Percentiles rank a stretch among this genome's conserved stretches.
Evolutionary conservation across 92 coral and sea anemone species (phyloP).

Genomic region (Heliopora coerulea): DNA sequence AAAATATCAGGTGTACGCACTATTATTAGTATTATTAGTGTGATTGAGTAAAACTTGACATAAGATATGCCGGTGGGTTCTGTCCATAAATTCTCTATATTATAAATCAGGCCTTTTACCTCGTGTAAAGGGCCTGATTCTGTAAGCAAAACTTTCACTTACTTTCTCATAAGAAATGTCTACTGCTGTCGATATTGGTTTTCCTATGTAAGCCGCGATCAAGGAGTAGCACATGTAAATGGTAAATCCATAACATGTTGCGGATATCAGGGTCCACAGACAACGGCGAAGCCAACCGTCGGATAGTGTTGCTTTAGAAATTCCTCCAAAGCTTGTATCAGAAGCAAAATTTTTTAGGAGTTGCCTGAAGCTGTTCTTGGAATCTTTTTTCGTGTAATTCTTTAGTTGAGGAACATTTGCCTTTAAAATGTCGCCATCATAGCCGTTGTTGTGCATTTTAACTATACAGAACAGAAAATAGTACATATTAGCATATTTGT

Average conservation of each 20-base stretch:
- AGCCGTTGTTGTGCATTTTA: conserved; percentile 14
- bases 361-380: conserved; percentile 17
- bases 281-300: conserved; percentile 4
- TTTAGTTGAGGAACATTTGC: too few relatives aligned
- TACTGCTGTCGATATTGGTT: conserved; percentile 7
- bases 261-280: conserved; percentile 16
- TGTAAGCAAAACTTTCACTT: too few relatives aligned
- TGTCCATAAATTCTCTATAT: too few relatives aligned
- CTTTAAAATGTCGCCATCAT: too few relatives aligned
- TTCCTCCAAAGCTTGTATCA: conserved; percentile 32
- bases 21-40: too few relatives aligned
- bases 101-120: too few relatives aligned
- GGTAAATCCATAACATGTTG: conserved; percentile 26
- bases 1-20: too few relatives aligned
- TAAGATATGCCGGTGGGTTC: too few relatives aligned
- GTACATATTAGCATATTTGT: too few relatives aligned
- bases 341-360: conserved; percentile 21
- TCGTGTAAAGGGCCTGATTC: too few relatives aligned
- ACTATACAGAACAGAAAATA: not conserved
- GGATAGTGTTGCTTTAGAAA: conserved; percentile 12
- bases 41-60: too few relatives aligned
- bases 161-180: conserved; percentile 22
- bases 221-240: conserved; percentile 12
- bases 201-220: not conserved
- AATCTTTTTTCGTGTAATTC: too few relatives aligned